Conservation (phyloP, 2,113 vertebrate genomes). For the Hemibagrus wyckioides region DNA sequence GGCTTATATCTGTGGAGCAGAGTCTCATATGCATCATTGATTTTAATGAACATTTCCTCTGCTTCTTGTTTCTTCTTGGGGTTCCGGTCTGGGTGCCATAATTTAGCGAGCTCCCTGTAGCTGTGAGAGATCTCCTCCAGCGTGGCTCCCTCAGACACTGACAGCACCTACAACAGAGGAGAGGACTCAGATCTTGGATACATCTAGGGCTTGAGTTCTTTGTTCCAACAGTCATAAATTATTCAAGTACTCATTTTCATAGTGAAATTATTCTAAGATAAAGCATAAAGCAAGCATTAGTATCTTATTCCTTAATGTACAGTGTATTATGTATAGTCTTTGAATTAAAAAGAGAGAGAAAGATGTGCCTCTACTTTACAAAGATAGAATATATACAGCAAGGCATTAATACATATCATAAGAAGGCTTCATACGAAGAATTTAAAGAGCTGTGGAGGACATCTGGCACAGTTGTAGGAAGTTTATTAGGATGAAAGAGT, state of each 20-base stretch:
- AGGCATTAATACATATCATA: background rate
- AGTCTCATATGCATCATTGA: slow-evolving; percentile 83
- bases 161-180: slow-evolving; percentile 73
- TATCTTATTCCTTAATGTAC: background rate
- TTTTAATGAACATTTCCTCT: slow-evolving; percentile 80
- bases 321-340: background rate
- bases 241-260: background rate
- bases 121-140: slow-evolving; percentile 79
- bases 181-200: background rate
- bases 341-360: background rate
- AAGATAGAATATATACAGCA: background rate
- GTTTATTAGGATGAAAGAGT: background rate
- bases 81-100: slow-evolving; percentile 91
- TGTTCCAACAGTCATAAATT: background rate
- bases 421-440: background rate
- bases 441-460: background rate
- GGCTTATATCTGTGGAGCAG: slow-evolving; percentile 67
- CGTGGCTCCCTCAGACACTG: slow-evolving; percentile 71
- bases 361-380: background rate
- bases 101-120: slow-evolving; percentile 81
- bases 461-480: background rate
- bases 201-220: background rate
- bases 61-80: slow-evolving; percentile 72
- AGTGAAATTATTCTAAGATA: background rate
- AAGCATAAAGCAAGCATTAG: background rate